Evolutionary conservation across 2,113 vertebrate genomes (phyloP), one percentile per base, ranked within the genome.

Genomic region (Azemiops feae): DNA sequence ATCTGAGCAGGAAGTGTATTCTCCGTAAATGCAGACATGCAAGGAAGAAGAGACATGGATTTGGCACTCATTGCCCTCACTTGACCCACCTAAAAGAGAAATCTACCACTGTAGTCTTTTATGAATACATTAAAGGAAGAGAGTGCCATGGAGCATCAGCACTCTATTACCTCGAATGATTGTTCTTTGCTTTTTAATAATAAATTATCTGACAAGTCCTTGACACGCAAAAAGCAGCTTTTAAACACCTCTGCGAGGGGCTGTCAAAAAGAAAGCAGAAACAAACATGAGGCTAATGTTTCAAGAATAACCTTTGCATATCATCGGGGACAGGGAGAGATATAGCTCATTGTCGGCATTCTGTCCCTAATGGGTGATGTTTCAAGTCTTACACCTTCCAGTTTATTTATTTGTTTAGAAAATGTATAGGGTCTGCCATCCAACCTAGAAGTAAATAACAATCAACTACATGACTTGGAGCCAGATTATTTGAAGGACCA

Each of bases 51-150:
- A 96, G 94, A 25, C 94, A 97, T 97, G 97, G 98, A 98, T 98
- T 98, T 96, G 94, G 96, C 95, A 96, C 96, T 81, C 95, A 98
- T 98, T 98, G 97, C 97, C 98, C 98, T 98, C 97, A 95, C 97
- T 97, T 98, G 98, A 98, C 98, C 98, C 97, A 93, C 64, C 97
- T 97, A 96, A 98, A 98, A 96, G 97, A 97, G 96, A 98, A 98
- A 98, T 97, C 96, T 95, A 95, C 95, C 95, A 97, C 94, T 94
- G 96, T 96, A 97, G 97, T 85, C 97, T 98, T 97, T 97, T 97
- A 95, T 97, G 98, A 98, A 97, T 97, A 97, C 95, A 96, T 97
- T 97, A 96, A 95, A 97, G 95, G 94, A 96, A 96, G 93, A 94
- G 94, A 96, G 96, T 94, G 85, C 57, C 74, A 55, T 95, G 55